These are phyloP conservation scores for Bilobella aurantiaca DNA, from an alignment of 1,140 invertebrate genomes.

Conservation along the genomic window DNA sequence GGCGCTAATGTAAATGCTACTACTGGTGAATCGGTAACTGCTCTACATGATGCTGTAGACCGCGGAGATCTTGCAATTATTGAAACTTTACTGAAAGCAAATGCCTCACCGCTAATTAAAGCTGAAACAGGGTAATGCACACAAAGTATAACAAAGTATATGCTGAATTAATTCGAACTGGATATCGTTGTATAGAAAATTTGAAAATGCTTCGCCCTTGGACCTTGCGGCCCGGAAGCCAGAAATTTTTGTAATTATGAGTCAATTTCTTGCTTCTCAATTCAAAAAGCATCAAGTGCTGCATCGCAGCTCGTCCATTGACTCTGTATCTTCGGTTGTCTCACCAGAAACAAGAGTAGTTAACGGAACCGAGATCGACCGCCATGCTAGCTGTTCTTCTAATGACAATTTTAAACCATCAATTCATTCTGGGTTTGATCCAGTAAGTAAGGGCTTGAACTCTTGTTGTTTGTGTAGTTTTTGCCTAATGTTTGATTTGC, in stretches of 20 bases:
- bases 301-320: conserved; percentile 34
- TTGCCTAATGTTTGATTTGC: background rate
- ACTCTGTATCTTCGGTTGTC: conserved; percentile 18
- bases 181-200: conserved; percentile 40
- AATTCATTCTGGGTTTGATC: conserved; percentile 30
- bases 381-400: background rate
- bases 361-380: conserved; percentile 13
- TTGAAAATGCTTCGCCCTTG: conserved; percentile 43
- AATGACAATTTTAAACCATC: conserved; percentile 22
- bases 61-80: conserved; percentile 49
- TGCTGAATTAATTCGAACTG: conserved; percentile 4
- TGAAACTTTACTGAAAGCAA: conserved; percentile 47
- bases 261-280: conserved; percentile 30
- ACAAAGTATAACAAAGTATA: background rate
- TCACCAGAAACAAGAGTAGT: conserved; percentile 26
- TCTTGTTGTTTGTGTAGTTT: background rate
- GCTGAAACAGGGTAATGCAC: conserved; percentile 46
- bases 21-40: conserved; percentile 44
- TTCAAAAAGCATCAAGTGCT: conserved; percentile 18
- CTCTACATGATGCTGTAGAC: conserved; percentile 53
- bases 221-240: conserved; percentile 44
- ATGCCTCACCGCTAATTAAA: conserved; percentile 48
- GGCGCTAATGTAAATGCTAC: conserved; percentile 31
- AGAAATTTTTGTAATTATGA: conserved; percentile 41
- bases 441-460: conserved; percentile 15